phyloP scores from a whole-genome alignment of 2,797 vertebrate species.

The Lerista edwardsae region DNA sequence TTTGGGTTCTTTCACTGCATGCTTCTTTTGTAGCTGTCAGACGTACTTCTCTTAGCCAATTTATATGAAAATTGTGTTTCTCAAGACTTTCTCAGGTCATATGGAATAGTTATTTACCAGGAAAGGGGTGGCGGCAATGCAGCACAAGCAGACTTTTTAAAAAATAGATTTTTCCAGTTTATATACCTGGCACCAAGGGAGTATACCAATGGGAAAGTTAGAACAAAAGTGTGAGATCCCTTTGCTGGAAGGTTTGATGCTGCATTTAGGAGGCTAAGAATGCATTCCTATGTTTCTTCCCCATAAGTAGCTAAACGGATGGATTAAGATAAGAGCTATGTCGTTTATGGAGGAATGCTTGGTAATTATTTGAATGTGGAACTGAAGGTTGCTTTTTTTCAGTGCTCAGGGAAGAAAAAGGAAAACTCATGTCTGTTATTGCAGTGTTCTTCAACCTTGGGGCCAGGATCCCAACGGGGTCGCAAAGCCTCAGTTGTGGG shows the following conservation, averaged over 20 bases:
- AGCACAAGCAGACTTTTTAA: conserved; percentile 31
- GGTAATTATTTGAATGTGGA: neutral
- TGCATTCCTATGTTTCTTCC: neutral
- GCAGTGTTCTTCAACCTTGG: no score
- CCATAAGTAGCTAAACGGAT: neutral
- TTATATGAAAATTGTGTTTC: conserved; percentile 40
- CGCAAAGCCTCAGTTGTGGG: no score
- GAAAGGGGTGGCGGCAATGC: conserved; percentile 31
- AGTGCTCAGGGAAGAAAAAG: neutral
- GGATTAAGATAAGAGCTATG: neutral
- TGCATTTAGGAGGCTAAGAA: neutral
- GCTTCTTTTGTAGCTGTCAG: conserved; percentile 34
- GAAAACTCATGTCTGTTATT: neutral
- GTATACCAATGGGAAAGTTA: neutral
- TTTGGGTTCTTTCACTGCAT: conserved; percentile 28
- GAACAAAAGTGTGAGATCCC: neutral
- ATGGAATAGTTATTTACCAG: conserved; percentile 50
- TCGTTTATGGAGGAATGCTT: neutral
- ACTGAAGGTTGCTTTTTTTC: neutral
- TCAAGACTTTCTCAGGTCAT: conserved; percentile 14
- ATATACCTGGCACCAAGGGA: neutral
- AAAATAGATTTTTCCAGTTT: conserved; percentile 5
- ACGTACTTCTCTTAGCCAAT: conserved; percentile 8
- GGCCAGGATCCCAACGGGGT: no score
- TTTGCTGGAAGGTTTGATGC: neutral